A percentile compares a stretch with the other conserved stretches of the same genome.
phyloP scores from a whole-genome alignment of 2,113 vertebrate genomes.

The Geococcyx californianus region DNA sequence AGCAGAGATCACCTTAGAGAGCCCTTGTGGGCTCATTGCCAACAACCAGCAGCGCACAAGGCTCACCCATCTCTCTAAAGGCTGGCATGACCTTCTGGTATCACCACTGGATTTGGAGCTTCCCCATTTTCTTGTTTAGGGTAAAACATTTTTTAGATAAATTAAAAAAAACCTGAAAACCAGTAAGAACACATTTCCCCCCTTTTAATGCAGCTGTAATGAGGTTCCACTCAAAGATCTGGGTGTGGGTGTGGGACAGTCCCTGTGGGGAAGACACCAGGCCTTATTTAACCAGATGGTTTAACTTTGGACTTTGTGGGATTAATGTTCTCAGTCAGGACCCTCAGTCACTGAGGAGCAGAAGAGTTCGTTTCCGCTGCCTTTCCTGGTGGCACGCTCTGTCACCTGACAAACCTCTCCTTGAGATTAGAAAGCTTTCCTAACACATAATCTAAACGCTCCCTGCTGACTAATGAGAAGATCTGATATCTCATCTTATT shows the following conservation, averaged over 20 bases:
- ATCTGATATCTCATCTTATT: not conserved
- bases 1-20: not conserved
- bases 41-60: accelerated
- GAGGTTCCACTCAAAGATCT: not conserved
- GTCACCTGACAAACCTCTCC: not conserved
- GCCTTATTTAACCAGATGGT: not conserved
- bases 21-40: not conserved
- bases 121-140: not conserved
- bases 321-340: not conserved
- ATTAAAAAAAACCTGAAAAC: not conserved
- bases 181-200: not conserved
- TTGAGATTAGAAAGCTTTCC: not conserved
- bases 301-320: not conserved
- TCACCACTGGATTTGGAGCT: not conserved
- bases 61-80: not conserved
- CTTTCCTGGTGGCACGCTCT: not conserved
- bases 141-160: not conserved
- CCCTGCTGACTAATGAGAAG: not conserved
- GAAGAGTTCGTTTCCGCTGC: not conserved
- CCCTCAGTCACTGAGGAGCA: not conserved
- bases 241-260: not conserved
- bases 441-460: not conserved
- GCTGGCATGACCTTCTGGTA: not conserved
- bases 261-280: not conserved
- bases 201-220: not conserved